Percentiles rank a stretch among this genome's conserved stretches.
Conservation (phyloP, 2,797 vertebrate genomes). For the Alfaro cultratus region DNA sequence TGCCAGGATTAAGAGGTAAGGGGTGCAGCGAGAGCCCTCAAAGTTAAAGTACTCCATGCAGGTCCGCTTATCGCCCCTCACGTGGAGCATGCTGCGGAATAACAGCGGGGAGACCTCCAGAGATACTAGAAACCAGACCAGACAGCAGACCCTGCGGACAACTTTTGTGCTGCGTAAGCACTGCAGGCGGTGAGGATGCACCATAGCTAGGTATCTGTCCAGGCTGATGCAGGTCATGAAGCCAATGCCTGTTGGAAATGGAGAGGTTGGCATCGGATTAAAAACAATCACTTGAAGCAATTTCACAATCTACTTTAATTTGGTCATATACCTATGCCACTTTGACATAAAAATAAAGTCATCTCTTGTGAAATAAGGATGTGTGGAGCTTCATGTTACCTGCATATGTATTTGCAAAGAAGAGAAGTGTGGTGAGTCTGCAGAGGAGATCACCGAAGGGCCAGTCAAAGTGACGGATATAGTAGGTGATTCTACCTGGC, state of each 20-base stretch:
- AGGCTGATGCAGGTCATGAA: constrained; percentile 89
- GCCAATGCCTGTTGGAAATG: constrained; percentile 76
- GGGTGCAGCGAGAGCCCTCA: constrained; percentile 62
- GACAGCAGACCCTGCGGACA: constrained; percentile 74
- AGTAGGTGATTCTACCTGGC: constrained; percentile 84
- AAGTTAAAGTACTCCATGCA: constrained; percentile 89
- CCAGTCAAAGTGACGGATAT: constrained; percentile 84
- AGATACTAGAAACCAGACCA: constrained; percentile 82
- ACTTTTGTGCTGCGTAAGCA: constrained; percentile 66
- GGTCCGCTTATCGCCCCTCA: constrained; percentile 66
- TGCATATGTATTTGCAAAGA: constrained; percentile 86
- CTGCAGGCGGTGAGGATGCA: constrained; percentile 75
- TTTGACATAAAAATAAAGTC: background rate
- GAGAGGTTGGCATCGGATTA: background rate
- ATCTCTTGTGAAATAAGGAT: background rate
- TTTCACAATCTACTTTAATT: background rate
- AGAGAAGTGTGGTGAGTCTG: constrained; percentile 80
- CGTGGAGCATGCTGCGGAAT: constrained; percentile 71
- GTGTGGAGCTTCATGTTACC: constrained; percentile 42
- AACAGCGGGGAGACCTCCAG: constrained; percentile 81
- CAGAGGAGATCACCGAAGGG: constrained; percentile 86
- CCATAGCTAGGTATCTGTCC: constrained; percentile 87
- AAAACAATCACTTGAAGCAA: background rate
- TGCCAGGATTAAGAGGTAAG: constrained; percentile 76
- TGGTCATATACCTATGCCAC: background rate